These are phyloP conservation scores for Sebastes iracundus DNA, from an alignment of 2,797 vertebrate genomes.

Conservation along the genomic window DNA sequence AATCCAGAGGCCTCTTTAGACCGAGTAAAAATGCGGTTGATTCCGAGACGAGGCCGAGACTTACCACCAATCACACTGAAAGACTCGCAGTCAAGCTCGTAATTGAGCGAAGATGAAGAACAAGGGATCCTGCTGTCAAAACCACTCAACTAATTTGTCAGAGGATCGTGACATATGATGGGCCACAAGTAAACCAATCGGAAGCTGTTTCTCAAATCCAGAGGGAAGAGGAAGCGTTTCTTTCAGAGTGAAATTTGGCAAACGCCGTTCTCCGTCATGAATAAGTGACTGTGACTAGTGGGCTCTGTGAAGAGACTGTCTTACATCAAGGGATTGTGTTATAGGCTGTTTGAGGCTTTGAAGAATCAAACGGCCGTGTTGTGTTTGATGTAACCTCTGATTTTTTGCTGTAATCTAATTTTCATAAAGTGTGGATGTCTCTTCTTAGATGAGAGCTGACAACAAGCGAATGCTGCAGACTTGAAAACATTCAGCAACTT, in stretches of 20 bases:
- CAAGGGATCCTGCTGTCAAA: slow-evolving; percentile 38
- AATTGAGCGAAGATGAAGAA: slow-evolving; percentile 47
- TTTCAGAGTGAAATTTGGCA: slow-evolving; percentile 55
- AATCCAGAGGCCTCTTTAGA: no score
- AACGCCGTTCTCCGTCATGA: slow-evolving; percentile 49
- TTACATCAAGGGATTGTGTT: slow-evolving; percentile 60
- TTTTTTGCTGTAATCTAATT: slow-evolving; percentile 66
- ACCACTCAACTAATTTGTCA: slow-evolving; percentile 57
- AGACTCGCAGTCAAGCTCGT: neutral
- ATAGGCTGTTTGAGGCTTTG: slow-evolving; percentile 52
- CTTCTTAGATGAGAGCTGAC: slow-evolving; percentile 41
- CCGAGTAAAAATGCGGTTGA: no score
- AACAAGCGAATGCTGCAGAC: slow-evolving; percentile 40
- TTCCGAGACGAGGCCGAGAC: no score
- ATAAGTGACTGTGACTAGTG: slow-evolving; percentile 63
- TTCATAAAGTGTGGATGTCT: slow-evolving; percentile 58
- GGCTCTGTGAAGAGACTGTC: slow-evolving; percentile 49
- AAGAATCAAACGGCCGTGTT: slow-evolving; percentile 62
- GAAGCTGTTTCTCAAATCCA: slow-evolving; percentile 27
- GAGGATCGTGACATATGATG: slow-evolving; percentile 46
- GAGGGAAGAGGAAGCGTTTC: slow-evolving; percentile 53
- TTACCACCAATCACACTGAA: slow-evolving; percentile 31
- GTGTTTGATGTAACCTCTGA: slow-evolving; percentile 70
- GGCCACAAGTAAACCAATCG: slow-evolving; percentile 61
- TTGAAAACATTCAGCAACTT: slow-evolving; percentile 5